These are phyloP conservation scores for Nanorana parkeri DNA, from an alignment of 2,113 vertebrate genomes.

Conservation along the genomic window DNA sequence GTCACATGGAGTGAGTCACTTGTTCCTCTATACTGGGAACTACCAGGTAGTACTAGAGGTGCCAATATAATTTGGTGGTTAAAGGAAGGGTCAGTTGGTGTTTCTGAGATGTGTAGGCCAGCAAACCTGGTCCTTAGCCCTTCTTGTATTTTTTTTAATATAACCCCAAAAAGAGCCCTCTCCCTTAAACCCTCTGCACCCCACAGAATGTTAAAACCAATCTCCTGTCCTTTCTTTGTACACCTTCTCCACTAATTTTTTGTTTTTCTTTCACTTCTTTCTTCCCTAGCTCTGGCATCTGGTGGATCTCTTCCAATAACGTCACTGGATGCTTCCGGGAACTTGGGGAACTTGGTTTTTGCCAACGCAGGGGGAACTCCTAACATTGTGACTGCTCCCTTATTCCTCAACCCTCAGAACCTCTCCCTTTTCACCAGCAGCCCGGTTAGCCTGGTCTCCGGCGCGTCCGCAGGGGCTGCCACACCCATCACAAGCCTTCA, in stretches of 20 bases:
- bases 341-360: constrained; percentile 95
- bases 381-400: constrained; percentile 94
- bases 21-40: no score
- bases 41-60: no score
- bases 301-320: constrained; percentile 94
- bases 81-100: no score
- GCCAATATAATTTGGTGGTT: no score
- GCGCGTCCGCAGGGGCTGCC: constrained; percentile 80
- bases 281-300: constrained; percentile 87
- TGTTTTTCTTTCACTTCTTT: neutral
- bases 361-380: constrained; percentile 86
- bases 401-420: constrained; percentile 98
- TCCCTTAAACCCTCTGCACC: no score
- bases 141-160: no score
- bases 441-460: constrained; percentile 95
- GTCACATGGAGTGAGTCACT: no score
- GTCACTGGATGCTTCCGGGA: constrained; percentile 90
- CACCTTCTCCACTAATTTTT: neutral
- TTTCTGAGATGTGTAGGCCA: no score
- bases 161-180: no score
- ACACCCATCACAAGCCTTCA: constrained; percentile 88
- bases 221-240: neutral
- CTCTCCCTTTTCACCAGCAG: constrained; percentile 98
- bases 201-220: neutral
- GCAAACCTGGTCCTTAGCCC: no score